Evolutionary conservation across 2,888 invertebrate species (phyloP), one percentile per base, ranked within the genome.

Genomic region (Drosophila mimica): DNA sequence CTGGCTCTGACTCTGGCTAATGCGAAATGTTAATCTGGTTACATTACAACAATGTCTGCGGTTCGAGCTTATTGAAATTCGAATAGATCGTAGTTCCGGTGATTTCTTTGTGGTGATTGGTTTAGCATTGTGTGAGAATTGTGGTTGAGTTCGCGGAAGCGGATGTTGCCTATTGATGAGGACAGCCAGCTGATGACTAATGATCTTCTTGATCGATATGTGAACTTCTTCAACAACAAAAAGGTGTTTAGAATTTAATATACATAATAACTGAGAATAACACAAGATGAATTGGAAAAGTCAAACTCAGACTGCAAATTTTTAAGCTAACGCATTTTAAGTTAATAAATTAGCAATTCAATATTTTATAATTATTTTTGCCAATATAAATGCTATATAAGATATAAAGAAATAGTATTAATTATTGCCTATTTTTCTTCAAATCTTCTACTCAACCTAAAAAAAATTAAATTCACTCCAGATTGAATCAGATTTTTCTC

Each of bases 1-100:
- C 1, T 7, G 20, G 13, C 36, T 46, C 52, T 46, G 20, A 46
- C 61, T 68, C n/a, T n/a, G n/a, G 43, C 83, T 89, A 89, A 84
- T 89, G 88, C 90, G 77, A 89, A 89, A 89, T 89, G 89, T 84
- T 81, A 77, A 77, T 89, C 85, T 88, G 84, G 82, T 87, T 87
- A 83, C 74, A 74, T 74, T 68, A 86, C 78, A 73, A 56, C 64
- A 67, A 71, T 76, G 81, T 72, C 73, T 56, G 62, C 63, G 20
- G 36, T 31, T 28, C 56, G 51, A 73, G 80, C 83, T 88, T 81
- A 90, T 90, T 88, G 86, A 75, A 81, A 74, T 69, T 83, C 79
- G 59, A 86, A 89, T 83, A 85, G 69, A 85, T 82, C 76, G 83
- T 76, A 85, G 85, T 85, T 85, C 85, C 85, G 85, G 90, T 72